Percentiles rank a stretch among this genome's conserved stretches.
These are phyloP conservation scores for Corydoras maculifer DNA, from an alignment of 2,113 vertebrate genomes.

Conservation along the genomic window DNA sequence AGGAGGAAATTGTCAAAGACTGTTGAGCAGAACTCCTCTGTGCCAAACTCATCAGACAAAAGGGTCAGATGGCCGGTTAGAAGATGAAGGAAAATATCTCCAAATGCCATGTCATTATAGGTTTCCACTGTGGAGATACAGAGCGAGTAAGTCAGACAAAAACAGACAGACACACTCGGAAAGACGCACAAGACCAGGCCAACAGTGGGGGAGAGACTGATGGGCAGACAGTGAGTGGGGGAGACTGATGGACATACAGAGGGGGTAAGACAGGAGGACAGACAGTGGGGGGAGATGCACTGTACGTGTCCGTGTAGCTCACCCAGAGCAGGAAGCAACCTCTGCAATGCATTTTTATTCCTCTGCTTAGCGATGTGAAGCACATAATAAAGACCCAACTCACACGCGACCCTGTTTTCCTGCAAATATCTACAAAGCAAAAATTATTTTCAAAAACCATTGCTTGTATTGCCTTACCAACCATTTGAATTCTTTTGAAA, in stretches of 20 bases:
- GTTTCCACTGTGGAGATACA: slow-evolving; percentile 73
- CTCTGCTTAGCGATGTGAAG: slow-evolving; percentile 90
- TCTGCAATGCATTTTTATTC: slow-evolving; percentile 90
- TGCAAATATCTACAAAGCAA: slow-evolving; percentile 73
- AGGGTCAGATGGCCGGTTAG: slow-evolving; percentile 86
- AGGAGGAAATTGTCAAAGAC: slow-evolving; percentile 92
- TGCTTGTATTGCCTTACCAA: too few relatives aligned
- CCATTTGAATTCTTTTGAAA: too few relatives aligned
- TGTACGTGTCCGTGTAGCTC: slow-evolving; percentile 37
- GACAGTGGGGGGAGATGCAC: neutral
- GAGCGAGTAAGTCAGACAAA: too few relatives aligned
- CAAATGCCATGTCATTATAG: slow-evolving; percentile 85
- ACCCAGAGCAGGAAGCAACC: slow-evolving; percentile 85
- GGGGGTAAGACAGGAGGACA: neutral
- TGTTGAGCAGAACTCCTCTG: slow-evolving; percentile 84
- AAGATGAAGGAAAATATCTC: slow-evolving; percentile 95
- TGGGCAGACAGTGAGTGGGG: too few relatives aligned
- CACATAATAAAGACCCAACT: slow-evolving; percentile 90
- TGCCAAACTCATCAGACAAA: slow-evolving; percentile 84
- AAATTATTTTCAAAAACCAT: neutral
- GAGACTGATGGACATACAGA: too few relatives aligned
- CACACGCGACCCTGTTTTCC: slow-evolving; percentile 91
- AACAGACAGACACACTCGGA: too few relatives aligned
- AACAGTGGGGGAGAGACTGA: too few relatives aligned
- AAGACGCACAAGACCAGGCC: too few relatives aligned